Evolutionary conservation across 2,888 invertebrate species (phyloP).

Genomic region (Agonopterix arenella): DNA sequence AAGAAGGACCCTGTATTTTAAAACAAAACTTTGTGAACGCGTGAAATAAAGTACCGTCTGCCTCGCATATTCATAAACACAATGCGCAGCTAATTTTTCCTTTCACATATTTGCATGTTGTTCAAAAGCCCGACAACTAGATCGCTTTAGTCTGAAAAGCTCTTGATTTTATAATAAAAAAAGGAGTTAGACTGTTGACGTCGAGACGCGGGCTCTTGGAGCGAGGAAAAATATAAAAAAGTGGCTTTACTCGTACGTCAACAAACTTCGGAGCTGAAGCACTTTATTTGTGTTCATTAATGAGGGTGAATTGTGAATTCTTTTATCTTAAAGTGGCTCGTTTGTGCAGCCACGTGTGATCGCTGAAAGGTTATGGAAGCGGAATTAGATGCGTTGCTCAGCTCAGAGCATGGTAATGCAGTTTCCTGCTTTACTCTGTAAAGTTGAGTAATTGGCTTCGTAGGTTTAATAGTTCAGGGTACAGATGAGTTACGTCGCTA

Average conservation of each 20-base stretch:
- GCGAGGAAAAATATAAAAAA: constrained; percentile 31
- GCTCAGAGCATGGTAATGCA: no score
- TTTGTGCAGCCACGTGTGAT: constrained; percentile 17
- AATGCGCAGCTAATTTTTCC: constrained; percentile 37
- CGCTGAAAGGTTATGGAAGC: not conserved
- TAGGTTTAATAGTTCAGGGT: no score
- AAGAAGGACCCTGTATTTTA: no score
- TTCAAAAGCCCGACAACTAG: constrained; percentile 29
- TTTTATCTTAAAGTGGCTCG: constrained; percentile 19
- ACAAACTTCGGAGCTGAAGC: constrained; percentile 28
- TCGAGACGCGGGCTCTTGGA: constrained; percentile 25
- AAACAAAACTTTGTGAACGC: no score
- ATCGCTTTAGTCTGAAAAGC: constrained; percentile 36
- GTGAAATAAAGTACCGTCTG: no score
- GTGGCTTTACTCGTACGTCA: constrained; percentile 30
- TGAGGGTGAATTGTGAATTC: constrained; percentile 29
- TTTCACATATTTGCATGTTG: constrained; percentile 35
- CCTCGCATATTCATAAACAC: constrained; percentile 19
- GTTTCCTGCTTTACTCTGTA: no score
- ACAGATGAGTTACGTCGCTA: no score
- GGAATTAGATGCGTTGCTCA: no score
- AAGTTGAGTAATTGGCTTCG: no score
- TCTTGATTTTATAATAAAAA: constrained; percentile 59
- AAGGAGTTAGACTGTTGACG: constrained; percentile 34
- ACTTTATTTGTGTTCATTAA: constrained; percentile 38